Conservation (phyloP, 92 coral and sea anemone species). For the Palythoa heliodiscus region DNA sequence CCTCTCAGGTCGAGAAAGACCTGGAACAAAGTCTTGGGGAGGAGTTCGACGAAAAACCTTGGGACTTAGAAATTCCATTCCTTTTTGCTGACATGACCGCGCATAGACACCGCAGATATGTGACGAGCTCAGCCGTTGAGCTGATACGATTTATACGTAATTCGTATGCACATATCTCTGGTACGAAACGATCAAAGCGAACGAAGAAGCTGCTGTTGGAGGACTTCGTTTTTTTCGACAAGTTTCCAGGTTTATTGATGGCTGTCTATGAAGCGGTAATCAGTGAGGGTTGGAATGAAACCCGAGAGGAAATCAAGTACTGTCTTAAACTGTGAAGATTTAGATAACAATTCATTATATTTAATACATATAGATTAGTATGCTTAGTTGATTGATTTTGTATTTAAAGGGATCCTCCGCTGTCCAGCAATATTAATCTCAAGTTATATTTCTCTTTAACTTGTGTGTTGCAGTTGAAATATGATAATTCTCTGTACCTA, state of each 20-base stretch:
- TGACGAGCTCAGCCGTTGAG: slow-evolving; percentile 51
- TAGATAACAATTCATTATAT: too few species aligned
- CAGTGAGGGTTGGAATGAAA: slow-evolving; percentile 42
- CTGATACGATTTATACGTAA: slow-evolving; percentile 58
- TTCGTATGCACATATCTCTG: slow-evolving; percentile 44
- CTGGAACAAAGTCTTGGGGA: not conserved
- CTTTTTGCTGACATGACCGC: slow-evolving; percentile 12
- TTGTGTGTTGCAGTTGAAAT: too few species aligned
- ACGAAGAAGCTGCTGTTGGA: slow-evolving; percentile 23
- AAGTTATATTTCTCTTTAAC: too few species aligned
- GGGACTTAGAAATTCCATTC: slow-evolving; percentile 22
- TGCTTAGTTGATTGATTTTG: too few species aligned
- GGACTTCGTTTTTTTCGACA: slow-evolving; percentile 38
- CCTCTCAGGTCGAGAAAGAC: not conserved
- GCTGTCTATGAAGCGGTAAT: slow-evolving; percentile 50
- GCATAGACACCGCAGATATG: slow-evolving; percentile 9
- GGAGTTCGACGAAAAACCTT: not conserved
- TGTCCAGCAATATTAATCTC: too few species aligned
- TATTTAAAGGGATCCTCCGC: too few species aligned
- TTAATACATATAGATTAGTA: too few species aligned
- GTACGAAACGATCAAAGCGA: not conserved
- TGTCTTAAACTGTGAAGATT: not conserved
- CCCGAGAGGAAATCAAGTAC: slow-evolving; percentile 24
- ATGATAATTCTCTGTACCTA: too few species aligned
- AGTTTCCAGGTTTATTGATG: slow-evolving; percentile 53